Percentiles rank a stretch among this genome's conserved stretches.
phyloP scores from a whole-genome alignment of 2,113 vertebrate genomes.

The Sinocyclocheilus anophthalmus region DNA sequence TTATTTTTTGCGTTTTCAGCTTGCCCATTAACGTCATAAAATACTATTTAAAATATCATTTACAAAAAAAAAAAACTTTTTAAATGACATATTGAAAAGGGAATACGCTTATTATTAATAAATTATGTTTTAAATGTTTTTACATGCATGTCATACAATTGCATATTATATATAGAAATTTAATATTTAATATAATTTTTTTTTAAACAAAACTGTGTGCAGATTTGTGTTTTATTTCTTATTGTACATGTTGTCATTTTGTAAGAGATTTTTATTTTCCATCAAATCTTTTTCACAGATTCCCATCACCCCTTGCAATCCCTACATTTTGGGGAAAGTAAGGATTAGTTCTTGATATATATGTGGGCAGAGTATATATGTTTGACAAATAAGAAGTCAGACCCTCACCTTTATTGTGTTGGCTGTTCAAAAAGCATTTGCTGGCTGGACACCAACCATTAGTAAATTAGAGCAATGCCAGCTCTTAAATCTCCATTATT shows the following conservation, averaged over 20 bases:
- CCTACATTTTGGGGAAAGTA: not conserved
- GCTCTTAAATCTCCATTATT: constrained; percentile 62
- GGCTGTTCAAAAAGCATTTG: not conserved
- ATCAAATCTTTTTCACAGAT: too few species aligned
- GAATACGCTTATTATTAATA: too few species aligned
- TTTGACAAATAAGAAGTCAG: not conserved
- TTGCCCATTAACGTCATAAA: too few species aligned
- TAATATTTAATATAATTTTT: too few species aligned
- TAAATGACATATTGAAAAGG: too few species aligned
- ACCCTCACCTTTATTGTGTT: not conserved
- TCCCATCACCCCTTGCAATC: not conserved
- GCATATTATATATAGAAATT: too few species aligned
- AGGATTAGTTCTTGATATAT: not conserved
- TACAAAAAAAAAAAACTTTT: too few species aligned
- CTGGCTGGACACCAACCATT: constrained; percentile 49
- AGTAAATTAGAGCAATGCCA: constrained; percentile 54
- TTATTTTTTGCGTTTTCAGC: too few species aligned
- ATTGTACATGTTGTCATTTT: not conserved
- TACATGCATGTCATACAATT: too few species aligned
- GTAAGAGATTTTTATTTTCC: not conserved
- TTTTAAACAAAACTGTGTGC: too few species aligned
- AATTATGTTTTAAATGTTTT: too few species aligned
- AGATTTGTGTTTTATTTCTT: not conserved
- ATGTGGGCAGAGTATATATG: not conserved
- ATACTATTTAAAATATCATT: too few species aligned